These are phyloP conservation scores for Spilarctia lutea DNA, from an alignment of 2,888 invertebrate species.

Conservation along the genomic window DNA sequence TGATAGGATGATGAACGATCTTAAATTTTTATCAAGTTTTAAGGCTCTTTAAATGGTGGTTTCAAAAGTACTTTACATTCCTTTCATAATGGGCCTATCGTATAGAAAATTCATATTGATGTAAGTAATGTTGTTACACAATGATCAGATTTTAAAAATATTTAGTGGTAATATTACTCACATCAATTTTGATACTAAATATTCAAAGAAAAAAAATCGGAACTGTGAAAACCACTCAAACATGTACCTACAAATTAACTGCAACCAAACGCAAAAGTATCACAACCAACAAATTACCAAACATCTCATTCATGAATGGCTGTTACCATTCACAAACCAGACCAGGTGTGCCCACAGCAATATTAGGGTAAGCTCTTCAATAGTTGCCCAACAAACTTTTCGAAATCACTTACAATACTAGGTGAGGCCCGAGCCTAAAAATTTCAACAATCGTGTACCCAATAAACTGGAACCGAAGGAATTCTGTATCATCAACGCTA, in stretches of 20 bases:
- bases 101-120: not conserved
- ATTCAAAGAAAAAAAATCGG: not conserved
- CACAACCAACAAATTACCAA: not conserved
- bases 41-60: not conserved
- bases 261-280: not conserved
- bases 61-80: not conserved
- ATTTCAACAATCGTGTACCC: constrained; percentile 61
- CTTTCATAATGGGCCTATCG: not conserved
- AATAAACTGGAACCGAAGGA: constrained; percentile 70
- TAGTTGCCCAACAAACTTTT: constrained; percentile 24
- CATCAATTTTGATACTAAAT: not conserved
- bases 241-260: not conserved
- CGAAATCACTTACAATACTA: constrained; percentile 21
- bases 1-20: constrained; percentile 8
- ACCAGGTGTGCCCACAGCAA: constrained; percentile 18
- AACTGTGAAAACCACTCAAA: not conserved
- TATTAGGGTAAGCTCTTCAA: constrained; percentile 8
- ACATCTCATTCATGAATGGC: not conserved
- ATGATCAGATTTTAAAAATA: not conserved
- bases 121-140: not conserved
- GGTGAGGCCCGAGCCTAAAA: constrained; percentile 17
- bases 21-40: constrained; percentile 1
- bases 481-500: constrained; percentile 64
- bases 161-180: not conserved
- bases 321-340: not conserved